phyloP scores from a whole-genome alignment of 1,140 invertebrate species.

The Drosophila orosa region DNA sequence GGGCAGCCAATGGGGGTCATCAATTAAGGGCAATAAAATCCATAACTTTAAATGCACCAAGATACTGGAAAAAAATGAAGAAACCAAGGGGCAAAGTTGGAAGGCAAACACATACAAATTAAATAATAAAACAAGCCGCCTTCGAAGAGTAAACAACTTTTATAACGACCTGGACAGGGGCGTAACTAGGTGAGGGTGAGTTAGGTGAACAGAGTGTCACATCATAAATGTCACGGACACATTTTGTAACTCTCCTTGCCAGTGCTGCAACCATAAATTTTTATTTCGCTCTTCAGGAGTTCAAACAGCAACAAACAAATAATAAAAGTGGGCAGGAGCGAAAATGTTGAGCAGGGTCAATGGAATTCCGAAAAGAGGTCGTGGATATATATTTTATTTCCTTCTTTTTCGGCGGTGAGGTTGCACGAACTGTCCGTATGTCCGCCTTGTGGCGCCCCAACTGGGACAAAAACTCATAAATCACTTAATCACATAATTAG shows the following conservation, averaged over 20 bases:
- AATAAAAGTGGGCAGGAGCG: conserved; percentile 34
- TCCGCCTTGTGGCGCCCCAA: conserved; percentile 12
- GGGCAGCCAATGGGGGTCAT: conserved; percentile 17
- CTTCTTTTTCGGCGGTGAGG: neutral
- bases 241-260: conserved; percentile 45
- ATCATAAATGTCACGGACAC: conserved; percentile 81
- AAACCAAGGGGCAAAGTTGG: neutral
- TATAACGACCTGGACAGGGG: conserved; percentile 9
- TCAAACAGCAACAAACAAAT: conserved; percentile 71
- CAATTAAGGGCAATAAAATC: conserved; percentile 41
- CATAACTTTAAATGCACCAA: conserved; percentile 16
- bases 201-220: conserved; percentile 70
- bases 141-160: conserved; percentile 63
- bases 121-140: conserved; percentile 52
- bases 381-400: conserved; percentile 13
- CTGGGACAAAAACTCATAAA: conserved; percentile 66
- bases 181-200: conserved; percentile 17
- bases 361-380: conserved; percentile 23
- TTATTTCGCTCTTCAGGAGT: conserved; percentile 58
- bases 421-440: conserved; percentile 3
- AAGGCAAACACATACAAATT: conserved; percentile 53
- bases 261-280: conserved; percentile 72
- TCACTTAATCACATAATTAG: conserved; percentile 83
- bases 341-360: conserved; percentile 69
- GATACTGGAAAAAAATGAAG: neutral